phyloP scores from a whole-genome alignment of 2,888 invertebrate genomes.

The Chymomyza amoena region DNA sequence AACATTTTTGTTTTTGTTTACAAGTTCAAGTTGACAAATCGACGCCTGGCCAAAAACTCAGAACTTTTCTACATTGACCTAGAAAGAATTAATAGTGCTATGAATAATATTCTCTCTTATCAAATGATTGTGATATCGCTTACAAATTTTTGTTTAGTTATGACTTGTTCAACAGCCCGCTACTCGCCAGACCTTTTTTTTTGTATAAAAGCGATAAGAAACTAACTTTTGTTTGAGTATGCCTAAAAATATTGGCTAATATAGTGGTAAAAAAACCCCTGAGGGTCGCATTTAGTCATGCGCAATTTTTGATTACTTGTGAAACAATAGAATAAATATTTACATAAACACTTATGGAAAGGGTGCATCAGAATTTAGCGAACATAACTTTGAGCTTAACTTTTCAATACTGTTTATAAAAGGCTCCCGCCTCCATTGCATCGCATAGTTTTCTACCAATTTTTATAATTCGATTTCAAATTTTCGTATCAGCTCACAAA shows the following conservation, averaged over 20 bases:
- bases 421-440: too few relatives aligned
- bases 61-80: slow-evolving; percentile 34
- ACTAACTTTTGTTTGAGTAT: slow-evolving; percentile 32
- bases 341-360: too few relatives aligned
- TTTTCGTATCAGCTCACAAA: too few relatives aligned
- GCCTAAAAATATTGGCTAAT: slow-evolving; percentile 46
- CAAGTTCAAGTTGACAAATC: slow-evolving; percentile 10
- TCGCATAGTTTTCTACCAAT: too few relatives aligned
- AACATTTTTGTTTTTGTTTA: background rate
- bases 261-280: slow-evolving; percentile 2
- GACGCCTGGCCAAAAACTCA: slow-evolving; percentile 32
- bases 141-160: slow-evolving; percentile 53
- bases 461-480: too few relatives aligned
- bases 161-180: slow-evolving; percentile 6
- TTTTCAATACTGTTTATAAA: too few relatives aligned
- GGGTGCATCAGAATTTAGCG: too few relatives aligned
- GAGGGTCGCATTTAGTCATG: background rate
- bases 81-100: slow-evolving; percentile 20
- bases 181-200: slow-evolving; percentile 16
- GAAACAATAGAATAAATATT: too few relatives aligned
- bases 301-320: background rate
- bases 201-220: slow-evolving; percentile 41
- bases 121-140: slow-evolving; percentile 45
- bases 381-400: too few relatives aligned
- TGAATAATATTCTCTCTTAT: slow-evolving; percentile 28